A percentile compares a stretch with the other conserved stretches of the same genome.
Evolutionary conservation across 92 coral and sea anemone species (phyloP).

Genomic region (Hydrozoanthus gracilis): DNA sequence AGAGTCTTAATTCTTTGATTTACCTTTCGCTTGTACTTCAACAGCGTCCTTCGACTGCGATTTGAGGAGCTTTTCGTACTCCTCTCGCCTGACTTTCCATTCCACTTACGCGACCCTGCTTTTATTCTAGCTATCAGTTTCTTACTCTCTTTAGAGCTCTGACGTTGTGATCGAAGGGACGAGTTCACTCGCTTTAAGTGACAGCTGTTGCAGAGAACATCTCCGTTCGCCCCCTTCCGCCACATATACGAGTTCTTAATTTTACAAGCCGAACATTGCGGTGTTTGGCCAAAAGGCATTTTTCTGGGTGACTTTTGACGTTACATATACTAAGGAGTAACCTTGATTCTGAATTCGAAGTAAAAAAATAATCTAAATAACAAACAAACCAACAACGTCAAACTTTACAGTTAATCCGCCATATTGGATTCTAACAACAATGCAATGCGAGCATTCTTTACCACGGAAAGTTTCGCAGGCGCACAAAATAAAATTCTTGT

Average conservation of each 20-base stretch:
- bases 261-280: slow-evolving; percentile 98
- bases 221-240: slow-evolving; percentile 96
- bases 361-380: background rate
- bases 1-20: background rate
- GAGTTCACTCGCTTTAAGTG: slow-evolving; percentile 93
- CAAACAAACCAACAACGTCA: background rate
- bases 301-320: background rate
- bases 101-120: slow-evolving; percentile 89
- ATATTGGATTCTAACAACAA: slow-evolving; percentile 42
- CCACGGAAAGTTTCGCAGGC: background rate
- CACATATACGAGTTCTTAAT: slow-evolving; percentile 93
- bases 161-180: slow-evolving; percentile 89
- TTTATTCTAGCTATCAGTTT: slow-evolving; percentile 85
- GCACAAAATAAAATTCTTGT: background rate
- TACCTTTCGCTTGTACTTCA: slow-evolving; percentile 88
- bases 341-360: background rate
- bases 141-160: slow-evolving; percentile 90
- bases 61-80: slow-evolving; percentile 62
- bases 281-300: slow-evolving; percentile 85
- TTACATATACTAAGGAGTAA: background rate
- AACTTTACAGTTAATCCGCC: slow-evolving; percentile 25
- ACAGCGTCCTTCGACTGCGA: slow-evolving; percentile 82
- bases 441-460: slow-evolving; percentile 4
- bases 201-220: slow-evolving; percentile 96
- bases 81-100: slow-evolving; percentile 94